Evolutionary conservation across 2,888 invertebrate genomes (phyloP).

Genomic region (Microlaimidae sp.): DNA sequence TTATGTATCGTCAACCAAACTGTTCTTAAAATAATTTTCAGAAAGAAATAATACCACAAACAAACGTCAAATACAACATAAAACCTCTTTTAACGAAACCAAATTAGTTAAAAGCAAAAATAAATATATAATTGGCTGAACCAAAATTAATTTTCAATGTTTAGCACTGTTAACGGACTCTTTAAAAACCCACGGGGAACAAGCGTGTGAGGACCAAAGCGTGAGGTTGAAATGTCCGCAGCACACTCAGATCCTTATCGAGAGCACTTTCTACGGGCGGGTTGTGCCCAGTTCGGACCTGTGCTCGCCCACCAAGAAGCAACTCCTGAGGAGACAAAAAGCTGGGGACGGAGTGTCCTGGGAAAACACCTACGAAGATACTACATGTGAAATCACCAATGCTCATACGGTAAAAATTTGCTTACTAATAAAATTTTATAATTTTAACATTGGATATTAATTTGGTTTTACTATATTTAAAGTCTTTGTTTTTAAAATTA

Average conservation of each 20-base stretch:
- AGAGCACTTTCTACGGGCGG: constrained; percentile 31
- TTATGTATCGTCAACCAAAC: no score
- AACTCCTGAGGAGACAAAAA: background rate
- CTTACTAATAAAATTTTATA: no score
- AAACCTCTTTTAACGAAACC: no score
- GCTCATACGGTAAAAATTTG: constrained; percentile 21
- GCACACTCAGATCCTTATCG: constrained; percentile 57
- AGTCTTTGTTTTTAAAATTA: no score
- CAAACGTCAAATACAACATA: no score
- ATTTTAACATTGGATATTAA: no score
- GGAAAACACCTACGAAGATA: constrained; percentile 18
- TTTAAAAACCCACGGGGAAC: constrained; percentile 69
- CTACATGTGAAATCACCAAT: constrained; percentile 29
- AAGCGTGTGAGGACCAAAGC: constrained; percentile 75
- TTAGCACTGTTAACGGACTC: constrained; percentile 75
- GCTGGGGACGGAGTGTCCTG: background rate
- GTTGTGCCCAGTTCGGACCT: constrained; percentile 28
- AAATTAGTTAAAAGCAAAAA: no score
- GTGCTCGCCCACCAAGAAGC: constrained; percentile 19
- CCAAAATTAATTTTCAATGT: no score
- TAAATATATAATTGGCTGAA: no score
- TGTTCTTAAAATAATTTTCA: no score
- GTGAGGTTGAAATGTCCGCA: constrained; percentile 71
- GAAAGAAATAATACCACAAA: no score
- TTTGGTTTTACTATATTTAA: no score